Base-by-base conservation (phyloP, 1,140 invertebrate genomes). In the Formica selysi region DNA sequence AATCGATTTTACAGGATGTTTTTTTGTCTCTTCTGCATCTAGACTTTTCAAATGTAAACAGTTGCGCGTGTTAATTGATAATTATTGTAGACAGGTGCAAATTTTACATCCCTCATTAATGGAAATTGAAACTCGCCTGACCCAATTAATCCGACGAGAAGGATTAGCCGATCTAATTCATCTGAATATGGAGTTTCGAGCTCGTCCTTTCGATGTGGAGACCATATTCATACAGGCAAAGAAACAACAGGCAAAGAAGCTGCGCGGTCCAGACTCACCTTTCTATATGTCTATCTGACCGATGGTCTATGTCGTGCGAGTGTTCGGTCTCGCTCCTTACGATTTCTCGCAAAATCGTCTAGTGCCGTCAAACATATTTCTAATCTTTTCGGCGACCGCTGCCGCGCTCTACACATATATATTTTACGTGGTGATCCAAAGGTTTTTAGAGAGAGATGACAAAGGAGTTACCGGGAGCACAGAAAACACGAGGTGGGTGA, bases 311-410 rank as follows among this genome's bases (percentile, higher is more conserved):
- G 54, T 91, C 0, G 29, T 92, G 4, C 87, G 91, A 76, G 0
- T 92, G 8, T 92, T 95, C 62, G 94, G 94, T 22, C 87, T 94
- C 3, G 92, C 93, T 16, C 94, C 94, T 16, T 95, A 95, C 79
- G 74, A 89, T 22, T 93, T 93, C 57, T 67, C 59, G 7, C 88
- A 90, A 22, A n/a, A 94, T 26, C 68, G 89, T 2, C 85, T 93
- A 4, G 87, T 89, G 0, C 91, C 93, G 0, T 95, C 92, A 0
- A 91, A 84, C 4, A 0, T 67, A 2, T 89, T 85, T 71, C 22
- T 91, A 2, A 70, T 87, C 3, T 93, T 92, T 29, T 76, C 90
- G 0, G 19, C 88, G 5, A 7, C 81, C 7, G 88, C 10, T 0
- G 10, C 73, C 0, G 1, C 0, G 4, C 10, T 91, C 26, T 93